A percentile compares a stretch with the other conserved stretches of the same genome.
These are phyloP conservation scores for Stictonetta naevosa DNA, from an alignment of 2,113 vertebrate species.

Conservation along the genomic window DNA sequence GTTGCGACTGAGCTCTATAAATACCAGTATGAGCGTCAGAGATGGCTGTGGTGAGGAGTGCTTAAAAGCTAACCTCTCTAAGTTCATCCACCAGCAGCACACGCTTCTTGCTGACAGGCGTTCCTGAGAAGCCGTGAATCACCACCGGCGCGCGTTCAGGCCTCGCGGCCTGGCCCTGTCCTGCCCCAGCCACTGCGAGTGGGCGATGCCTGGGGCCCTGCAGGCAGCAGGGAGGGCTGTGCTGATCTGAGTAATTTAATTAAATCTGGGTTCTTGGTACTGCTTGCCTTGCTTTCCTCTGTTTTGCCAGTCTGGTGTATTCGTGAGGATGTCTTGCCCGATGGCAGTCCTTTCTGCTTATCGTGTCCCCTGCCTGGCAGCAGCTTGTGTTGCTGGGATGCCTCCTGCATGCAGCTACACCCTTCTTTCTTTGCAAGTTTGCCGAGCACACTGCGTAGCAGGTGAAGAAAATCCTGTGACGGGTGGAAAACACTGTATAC, in stretches of 20 bases:
- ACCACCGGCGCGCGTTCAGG: background rate
- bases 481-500: background rate
- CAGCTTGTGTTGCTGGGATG: background rate
- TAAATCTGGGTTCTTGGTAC: background rate
- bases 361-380: background rate
- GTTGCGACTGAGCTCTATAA: background rate
- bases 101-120: rapidly evolving
- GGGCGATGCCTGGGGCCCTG: background rate
- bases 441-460: background rate
- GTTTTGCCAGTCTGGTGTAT: background rate
- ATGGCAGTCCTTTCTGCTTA: background rate
- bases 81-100: background rate
- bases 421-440: background rate
- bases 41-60: background rate
- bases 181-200: rapidly evolving
- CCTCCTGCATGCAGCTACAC: background rate
- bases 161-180: background rate
- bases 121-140: background rate
- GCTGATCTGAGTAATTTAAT: background rate
- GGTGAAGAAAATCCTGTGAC: background rate
- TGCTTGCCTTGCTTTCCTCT: background rate
- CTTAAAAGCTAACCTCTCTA: background rate
- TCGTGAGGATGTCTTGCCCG: background rate
- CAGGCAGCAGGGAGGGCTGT: background rate
- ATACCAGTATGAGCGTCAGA: background rate